These are phyloP conservation scores for Microplitis deprimator DNA, from an alignment of 2,888 invertebrate species.

Conservation along the genomic window DNA sequence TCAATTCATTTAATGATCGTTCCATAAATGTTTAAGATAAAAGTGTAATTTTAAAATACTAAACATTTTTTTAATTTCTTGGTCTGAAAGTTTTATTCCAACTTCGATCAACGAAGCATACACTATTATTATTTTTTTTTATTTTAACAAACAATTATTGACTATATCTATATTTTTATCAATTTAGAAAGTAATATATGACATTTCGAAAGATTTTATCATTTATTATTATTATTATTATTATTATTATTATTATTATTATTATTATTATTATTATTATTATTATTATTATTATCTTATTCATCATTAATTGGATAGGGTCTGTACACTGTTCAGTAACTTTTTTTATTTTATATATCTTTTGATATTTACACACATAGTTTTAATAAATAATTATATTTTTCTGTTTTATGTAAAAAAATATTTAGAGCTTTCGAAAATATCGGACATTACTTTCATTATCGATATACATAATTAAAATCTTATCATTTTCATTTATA, in stretches of 20 bases:
- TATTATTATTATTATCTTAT: slow-evolving; percentile 30
- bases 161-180: background rate
- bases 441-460: slow-evolving; percentile 54
- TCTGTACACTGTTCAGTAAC: slow-evolving; percentile 11
- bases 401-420: slow-evolving; percentile 50
- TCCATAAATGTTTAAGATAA: slow-evolving; percentile 27
- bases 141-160: slow-evolving; percentile 10
- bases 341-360: background rate
- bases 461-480: slow-evolving; percentile 29
- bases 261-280: slow-evolving; percentile 32
- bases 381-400: slow-evolving; percentile 26
- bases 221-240: slow-evolving; percentile 33
- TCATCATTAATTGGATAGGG: slow-evolving; percentile 3
- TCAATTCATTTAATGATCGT: slow-evolving; percentile 29
- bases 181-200: slow-evolving; percentile 47
- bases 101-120: slow-evolving; percentile 28
- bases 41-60: slow-evolving; percentile 32
- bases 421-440: slow-evolving; percentile 55
- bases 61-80: background rate
- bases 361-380: slow-evolving; percentile 9
- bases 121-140: slow-evolving; percentile 1
- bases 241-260: slow-evolving; percentile 34
- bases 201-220: slow-evolving; percentile 49
- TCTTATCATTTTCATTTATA: slow-evolving; percentile 39
- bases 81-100: slow-evolving; percentile 28